phyloP scores from a whole-genome alignment of 2,888 invertebrate genomes.

The Noctua pronuba region DNA sequence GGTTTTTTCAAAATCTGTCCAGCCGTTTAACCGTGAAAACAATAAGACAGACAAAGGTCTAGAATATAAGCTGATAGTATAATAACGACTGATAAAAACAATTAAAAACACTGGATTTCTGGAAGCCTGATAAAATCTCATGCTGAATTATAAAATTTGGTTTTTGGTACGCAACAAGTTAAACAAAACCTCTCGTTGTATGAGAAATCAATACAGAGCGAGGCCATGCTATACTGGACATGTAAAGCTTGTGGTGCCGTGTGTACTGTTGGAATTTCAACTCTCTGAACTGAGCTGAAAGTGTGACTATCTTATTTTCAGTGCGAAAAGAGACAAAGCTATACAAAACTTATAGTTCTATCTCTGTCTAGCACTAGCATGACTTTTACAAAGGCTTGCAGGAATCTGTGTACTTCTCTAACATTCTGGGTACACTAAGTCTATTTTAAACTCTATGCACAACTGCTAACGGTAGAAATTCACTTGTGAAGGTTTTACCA shows the following conservation, averaged over 20 bases:
- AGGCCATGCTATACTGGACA: too few relatives aligned
- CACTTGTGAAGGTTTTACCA: neutral
- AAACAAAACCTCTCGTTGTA: too few relatives aligned
- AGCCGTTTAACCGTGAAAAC: neutral
- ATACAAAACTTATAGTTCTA: neutral
- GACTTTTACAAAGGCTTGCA: neutral
- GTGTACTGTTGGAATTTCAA: too few relatives aligned
- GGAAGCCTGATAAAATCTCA: neutral
- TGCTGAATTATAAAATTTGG: neutral
- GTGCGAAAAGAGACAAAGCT: neutral
- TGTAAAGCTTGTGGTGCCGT: too few relatives aligned
- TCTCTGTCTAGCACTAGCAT: neutral
- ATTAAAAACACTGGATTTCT: slow-evolving; percentile 1
- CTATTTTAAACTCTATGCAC: neutral
- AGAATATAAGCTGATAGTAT: neutral
- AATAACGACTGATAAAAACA: neutral
- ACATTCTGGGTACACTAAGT: neutral
- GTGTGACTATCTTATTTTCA: neutral
- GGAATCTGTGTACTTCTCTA: neutral
- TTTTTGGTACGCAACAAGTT: neutral
- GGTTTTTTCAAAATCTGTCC: neutral
- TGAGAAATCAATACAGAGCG: too few relatives aligned
- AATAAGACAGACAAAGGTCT: too few relatives aligned
- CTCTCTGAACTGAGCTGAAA: neutral
- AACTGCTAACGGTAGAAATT: neutral